Conservation (phyloP, 2,888 invertebrate genomes). For the Clitarchus hookeri region DNA sequence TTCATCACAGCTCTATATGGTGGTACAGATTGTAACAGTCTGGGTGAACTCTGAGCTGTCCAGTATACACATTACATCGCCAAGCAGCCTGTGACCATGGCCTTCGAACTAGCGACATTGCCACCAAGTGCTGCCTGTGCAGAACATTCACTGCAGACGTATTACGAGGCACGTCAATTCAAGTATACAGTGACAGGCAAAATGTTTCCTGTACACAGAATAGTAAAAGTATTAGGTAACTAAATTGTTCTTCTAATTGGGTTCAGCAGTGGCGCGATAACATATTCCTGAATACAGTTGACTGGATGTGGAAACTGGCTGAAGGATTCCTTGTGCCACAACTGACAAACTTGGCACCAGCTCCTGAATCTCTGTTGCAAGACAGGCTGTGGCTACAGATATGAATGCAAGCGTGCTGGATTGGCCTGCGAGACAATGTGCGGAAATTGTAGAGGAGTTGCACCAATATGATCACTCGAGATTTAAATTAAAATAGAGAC, state of each 20-base stretch:
- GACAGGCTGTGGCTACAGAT: too few relatives aligned
- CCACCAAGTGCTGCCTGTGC: neutral
- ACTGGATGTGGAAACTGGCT: too few relatives aligned
- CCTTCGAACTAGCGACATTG: conserved; percentile 1
- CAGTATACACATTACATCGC: neutral
- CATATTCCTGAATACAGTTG: too few relatives aligned
- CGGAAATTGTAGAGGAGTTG: neutral
- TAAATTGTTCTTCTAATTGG: too few relatives aligned
- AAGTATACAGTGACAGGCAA: neutral
- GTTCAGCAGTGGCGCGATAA: too few relatives aligned
- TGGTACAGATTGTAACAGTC: too few relatives aligned
- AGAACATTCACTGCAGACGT: neutral
- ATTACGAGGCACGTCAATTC: neutral
- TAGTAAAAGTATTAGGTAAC: neutral
- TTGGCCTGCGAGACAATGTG: neutral
- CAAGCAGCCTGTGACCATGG: neutral
- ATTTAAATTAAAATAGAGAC: neutral
- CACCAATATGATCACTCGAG: neutral
- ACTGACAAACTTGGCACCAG: too few relatives aligned
- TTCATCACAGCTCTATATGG: too few relatives aligned
- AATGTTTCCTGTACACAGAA: neutral
- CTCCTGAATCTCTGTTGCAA: too few relatives aligned
- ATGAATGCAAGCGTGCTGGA: too few relatives aligned
- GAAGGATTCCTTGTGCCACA: too few relatives aligned
- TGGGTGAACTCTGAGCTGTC: too few relatives aligned